Percentiles rank a stretch among this genome's conserved stretches.
phyloP scores from a whole-genome alignment of 1,140 invertebrate genomes.

The Temnothorax nylanderi region DNA sequence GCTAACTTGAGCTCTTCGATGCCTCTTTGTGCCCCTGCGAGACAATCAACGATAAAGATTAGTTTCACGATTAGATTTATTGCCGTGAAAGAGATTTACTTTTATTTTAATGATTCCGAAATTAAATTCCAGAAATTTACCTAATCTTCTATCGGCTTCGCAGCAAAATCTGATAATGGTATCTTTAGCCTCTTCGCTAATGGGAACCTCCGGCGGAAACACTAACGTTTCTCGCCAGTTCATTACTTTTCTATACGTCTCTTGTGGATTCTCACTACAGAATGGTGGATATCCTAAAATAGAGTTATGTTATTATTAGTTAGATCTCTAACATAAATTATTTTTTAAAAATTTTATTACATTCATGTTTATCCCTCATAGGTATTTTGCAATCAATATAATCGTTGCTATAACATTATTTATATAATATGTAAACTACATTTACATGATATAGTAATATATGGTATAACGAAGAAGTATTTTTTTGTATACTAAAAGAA shows the following conservation, averaged over 20 bases:
- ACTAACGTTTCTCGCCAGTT: conserved; percentile 99
- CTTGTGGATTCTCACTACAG: conserved; percentile 99
- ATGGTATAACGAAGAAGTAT: background rate
- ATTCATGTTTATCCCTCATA: background rate
- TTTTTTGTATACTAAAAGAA: background rate
- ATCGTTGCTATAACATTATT: background rate
- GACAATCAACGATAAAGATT: background rate
- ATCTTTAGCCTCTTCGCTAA: conserved; percentile 96
- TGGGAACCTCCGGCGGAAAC: conserved; percentile 99
- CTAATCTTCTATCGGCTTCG: conserved; percentile 94
- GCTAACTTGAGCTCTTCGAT: conserved; percentile 95
- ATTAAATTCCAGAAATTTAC: conserved; percentile 43
- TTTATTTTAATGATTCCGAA: conserved; percentile 13
- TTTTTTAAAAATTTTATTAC: background rate
- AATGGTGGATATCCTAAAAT: conserved; percentile 97
- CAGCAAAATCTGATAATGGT: conserved; percentile 97
- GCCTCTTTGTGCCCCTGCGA: conserved; percentile 93
- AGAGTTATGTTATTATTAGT: background rate
- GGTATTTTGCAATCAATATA: background rate
- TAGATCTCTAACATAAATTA: background rate
- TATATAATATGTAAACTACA: background rate
- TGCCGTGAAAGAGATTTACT: background rate
- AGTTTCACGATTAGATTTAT: background rate
- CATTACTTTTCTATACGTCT: conserved; percentile 99
- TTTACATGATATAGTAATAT: background rate